Percentiles rank a stretch among this genome's conserved stretches.
Conservation (phyloP, 64 coral and sea anemone species). For the Trachythela sp. region DNA sequence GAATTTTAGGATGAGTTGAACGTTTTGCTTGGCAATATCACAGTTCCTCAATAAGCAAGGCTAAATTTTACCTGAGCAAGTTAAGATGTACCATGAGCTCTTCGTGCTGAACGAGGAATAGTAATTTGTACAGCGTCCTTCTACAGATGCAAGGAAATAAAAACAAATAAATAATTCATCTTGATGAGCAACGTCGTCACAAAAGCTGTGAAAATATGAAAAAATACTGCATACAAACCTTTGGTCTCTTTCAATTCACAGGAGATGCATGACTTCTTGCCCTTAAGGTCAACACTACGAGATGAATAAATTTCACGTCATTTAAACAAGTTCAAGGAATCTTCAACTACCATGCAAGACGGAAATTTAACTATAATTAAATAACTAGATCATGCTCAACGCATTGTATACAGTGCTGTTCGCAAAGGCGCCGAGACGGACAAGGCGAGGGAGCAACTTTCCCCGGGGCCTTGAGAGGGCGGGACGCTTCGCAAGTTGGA, state of each 20-base stretch:
- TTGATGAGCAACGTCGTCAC: too few relatives aligned
- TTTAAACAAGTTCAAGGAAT: background rate
- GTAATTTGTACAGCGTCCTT: background rate
- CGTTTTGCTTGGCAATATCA: background rate
- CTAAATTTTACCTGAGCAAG: background rate
- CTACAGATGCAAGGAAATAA: background rate
- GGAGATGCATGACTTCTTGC: background rate
- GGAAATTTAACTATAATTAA: too few relatives aligned
- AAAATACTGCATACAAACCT: background rate
- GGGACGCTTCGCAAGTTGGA: too few relatives aligned
- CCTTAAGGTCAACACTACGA: background rate
- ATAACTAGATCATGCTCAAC: too few relatives aligned
- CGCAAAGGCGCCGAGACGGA: too few relatives aligned
- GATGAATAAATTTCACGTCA: background rate
- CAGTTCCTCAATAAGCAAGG: background rate
- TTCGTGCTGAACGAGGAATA: background rate
- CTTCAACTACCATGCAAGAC: too few relatives aligned
- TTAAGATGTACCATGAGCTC: slow-evolving; percentile 5
- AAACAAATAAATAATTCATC: background rate
- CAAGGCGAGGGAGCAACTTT: too few relatives aligned
- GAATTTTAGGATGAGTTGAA: too few relatives aligned
- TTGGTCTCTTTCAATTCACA: background rate
- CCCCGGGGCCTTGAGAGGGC: too few relatives aligned
- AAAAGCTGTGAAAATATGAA: too few relatives aligned
- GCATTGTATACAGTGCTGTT: too few relatives aligned